Conservation (phyloP, 2,113 vertebrate species). For the Centrocercus urophasianus region DNA sequence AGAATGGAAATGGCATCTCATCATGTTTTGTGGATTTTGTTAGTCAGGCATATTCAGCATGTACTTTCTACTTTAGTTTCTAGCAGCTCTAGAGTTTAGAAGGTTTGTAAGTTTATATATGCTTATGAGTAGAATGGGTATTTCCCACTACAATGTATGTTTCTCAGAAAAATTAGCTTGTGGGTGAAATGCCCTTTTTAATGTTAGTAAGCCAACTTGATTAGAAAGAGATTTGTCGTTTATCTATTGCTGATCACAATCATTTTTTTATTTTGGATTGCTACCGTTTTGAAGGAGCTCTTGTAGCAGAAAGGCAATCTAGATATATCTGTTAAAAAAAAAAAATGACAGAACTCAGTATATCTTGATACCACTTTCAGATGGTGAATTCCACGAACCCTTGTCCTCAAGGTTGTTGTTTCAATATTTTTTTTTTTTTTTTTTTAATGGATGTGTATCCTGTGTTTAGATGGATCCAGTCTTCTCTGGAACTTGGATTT, state of each 20-base stretch:
- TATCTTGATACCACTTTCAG: not conserved
- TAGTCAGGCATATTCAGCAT: not conserved
- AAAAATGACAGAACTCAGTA: not conserved
- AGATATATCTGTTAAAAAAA: not conserved
- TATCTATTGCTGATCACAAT: not conserved
- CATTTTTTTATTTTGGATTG: not conserved
- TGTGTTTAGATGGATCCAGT: not conserved
- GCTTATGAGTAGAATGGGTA: not conserved
- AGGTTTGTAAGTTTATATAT: not conserved
- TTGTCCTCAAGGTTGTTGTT: not conserved
- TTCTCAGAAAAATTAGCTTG: not conserved
- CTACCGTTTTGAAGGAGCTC: not conserved
- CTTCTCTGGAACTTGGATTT: not conserved
- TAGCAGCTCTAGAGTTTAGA: rapidly evolving
- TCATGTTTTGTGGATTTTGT: not conserved
- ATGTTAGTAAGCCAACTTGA: not conserved
- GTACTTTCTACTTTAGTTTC: not conserved
- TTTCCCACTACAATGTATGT: not conserved
- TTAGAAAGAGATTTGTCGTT: not conserved
- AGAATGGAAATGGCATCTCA: not conserved
- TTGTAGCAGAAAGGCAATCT: not conserved
- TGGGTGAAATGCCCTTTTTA: not conserved
- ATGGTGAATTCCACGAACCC: not conserved
- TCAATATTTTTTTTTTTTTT: not conserved
- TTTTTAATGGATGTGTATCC: not conserved